Percentiles rank a stretch among this genome's conserved stretches.
Conservation (phyloP, 2,797 vertebrate species). For the Micromesistius poutassou region DNA sequence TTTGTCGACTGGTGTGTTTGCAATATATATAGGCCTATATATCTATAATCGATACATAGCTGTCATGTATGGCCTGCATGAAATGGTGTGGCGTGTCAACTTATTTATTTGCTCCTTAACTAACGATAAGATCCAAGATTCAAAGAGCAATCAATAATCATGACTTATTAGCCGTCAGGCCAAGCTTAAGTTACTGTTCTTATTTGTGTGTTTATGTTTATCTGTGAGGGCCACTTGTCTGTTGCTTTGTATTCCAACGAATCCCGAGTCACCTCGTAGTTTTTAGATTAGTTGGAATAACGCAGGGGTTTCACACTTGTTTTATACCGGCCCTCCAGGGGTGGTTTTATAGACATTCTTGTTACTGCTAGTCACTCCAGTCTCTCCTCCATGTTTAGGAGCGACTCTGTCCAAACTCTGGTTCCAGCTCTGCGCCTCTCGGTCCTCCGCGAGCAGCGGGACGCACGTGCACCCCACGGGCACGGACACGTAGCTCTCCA, state of each 20-base stretch:
- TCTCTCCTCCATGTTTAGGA: constrained; percentile 40
- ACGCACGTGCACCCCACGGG: constrained; percentile 93
- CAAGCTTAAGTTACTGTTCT: neutral
- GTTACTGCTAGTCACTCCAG: constrained; percentile 32
- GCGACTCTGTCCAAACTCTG: constrained; percentile 68
- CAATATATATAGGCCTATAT: neutral
- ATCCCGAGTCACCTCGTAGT: neutral
- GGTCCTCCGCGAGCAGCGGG: constrained; percentile 68
- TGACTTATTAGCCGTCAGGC: neutral
- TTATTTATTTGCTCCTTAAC: neutral
- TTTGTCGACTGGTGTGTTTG: constrained; percentile 1
- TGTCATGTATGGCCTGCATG: neutral
- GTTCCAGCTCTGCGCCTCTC: constrained; percentile 51
- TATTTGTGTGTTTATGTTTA: too few species aligned
- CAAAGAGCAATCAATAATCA: neutral
- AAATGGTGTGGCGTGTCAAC: neutral
- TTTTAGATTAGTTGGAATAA: neutral
- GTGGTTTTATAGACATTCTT: constrained; percentile 41
- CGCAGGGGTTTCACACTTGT: neutral
- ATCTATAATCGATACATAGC: neutral
- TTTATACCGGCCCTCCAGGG: neutral
- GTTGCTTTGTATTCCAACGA: neutral
- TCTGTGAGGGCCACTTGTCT: neutral
- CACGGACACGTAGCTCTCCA: constrained; percentile 83
- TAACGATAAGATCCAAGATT: neutral